These are phyloP conservation scores for Coregonus ussuriensis DNA, from an alignment of 2,797 vertebrate genomes.

Conservation along the genomic window DNA sequence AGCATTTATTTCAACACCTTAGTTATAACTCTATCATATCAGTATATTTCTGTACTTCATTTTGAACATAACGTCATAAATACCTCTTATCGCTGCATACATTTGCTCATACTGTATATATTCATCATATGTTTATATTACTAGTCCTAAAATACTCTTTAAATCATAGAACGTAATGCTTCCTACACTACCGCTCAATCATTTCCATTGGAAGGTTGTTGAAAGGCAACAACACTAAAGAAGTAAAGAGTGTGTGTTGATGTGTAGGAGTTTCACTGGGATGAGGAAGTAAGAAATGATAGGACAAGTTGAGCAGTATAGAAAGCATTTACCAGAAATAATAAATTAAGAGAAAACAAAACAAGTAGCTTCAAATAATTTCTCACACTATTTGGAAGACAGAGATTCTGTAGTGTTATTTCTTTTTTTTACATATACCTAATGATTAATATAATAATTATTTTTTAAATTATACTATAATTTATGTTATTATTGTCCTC, in stretches of 20 bases:
- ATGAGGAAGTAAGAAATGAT: conserved; percentile 30
- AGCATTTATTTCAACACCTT: conserved; percentile 82
- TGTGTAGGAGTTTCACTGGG: conserved; percentile 50
- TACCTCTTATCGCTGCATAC: conserved; percentile 77
- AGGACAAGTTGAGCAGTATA: conserved; percentile 62
- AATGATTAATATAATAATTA: conserved; percentile 65
- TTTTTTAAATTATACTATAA: conserved; percentile 64
- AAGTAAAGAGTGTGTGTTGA: conserved; percentile 41
- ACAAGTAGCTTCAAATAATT: conserved; percentile 62
- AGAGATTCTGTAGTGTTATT: conserved; percentile 69
- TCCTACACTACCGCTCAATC: conserved; percentile 73
- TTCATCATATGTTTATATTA: conserved; percentile 69
- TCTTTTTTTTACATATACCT: conserved; percentile 67
- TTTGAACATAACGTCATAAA: conserved; percentile 73
- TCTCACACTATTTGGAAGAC: conserved; percentile 81
- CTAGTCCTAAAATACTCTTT: conserved; percentile 79
- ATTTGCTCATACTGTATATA: conserved; percentile 73
- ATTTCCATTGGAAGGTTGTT: conserved; percentile 40
- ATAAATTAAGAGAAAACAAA: conserved; percentile 37
- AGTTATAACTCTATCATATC: conserved; percentile 76
- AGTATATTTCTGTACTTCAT: conserved; percentile 72
- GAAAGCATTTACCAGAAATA: conserved; percentile 69
- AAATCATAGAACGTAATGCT: conserved; percentile 71
- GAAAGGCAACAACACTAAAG: conserved; percentile 32
- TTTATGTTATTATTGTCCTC: conserved; percentile 53